Percentiles rank a stretch among this genome's conserved stretches.
These are phyloP conservation scores for Sesamia inferens DNA, from an alignment of 2,888 invertebrate species.

Conservation along the genomic window DNA sequence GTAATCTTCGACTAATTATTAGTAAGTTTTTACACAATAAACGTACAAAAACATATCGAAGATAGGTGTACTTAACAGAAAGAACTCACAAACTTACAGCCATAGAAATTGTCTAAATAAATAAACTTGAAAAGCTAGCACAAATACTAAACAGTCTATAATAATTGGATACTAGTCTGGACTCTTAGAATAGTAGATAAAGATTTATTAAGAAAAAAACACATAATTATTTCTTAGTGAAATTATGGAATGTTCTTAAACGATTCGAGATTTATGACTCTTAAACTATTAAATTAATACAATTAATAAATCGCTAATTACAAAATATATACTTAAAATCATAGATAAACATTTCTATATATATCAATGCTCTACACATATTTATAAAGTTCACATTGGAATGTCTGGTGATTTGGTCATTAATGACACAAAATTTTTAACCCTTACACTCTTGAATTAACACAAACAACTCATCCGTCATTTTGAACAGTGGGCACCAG, in stretches of 20 bases:
- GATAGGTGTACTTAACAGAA: no score
- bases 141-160: background rate
- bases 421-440: no score
- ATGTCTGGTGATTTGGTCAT: background rate
- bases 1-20: background rate
- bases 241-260: no score
- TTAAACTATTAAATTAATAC: no score
- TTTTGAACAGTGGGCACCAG: slow-evolving; percentile 43
- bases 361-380: no score
- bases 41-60: no score
- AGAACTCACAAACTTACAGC: no score
- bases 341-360: no score
- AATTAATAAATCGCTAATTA: no score
- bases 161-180: background rate
- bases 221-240: no score
- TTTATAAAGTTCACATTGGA: background rate
- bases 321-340: no score
- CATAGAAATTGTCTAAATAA: background rate
- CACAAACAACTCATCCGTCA: slow-evolving; percentile 21
- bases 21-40: background rate
- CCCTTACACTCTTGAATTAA: rapidly evolving
- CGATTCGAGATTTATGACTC: no score
- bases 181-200: background rate
- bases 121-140: background rate
- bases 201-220: background rate